Evolutionary conservation across 2,113 vertebrate genomes (phyloP).

Genomic region (Aspiorhynchus laticeps): DNA sequence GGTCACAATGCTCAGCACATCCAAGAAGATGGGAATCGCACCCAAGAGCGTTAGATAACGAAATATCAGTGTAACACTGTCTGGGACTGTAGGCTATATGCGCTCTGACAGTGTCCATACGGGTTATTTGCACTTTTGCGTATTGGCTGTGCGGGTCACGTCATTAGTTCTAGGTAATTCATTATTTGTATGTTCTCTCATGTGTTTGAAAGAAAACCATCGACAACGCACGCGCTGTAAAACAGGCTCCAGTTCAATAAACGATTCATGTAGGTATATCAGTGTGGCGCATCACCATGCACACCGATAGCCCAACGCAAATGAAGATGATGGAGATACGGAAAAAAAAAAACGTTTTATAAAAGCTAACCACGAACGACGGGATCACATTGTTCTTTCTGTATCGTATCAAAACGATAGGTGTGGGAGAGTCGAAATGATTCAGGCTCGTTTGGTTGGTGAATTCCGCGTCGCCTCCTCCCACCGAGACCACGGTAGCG

Average conservation of each 20-base stretch:
- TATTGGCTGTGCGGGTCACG: slow-evolving; percentile 36
- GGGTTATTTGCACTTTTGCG: slow-evolving; percentile 51
- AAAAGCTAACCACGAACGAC: slow-evolving; percentile 24
- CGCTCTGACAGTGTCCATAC: slow-evolving; percentile 34
- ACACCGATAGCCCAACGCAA: neutral
- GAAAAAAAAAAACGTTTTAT: neutral
- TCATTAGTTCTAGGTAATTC: slow-evolving; percentile 39
- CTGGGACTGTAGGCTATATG: slow-evolving; percentile 15
- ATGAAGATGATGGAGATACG: slow-evolving; percentile 1
- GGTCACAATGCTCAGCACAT: slow-evolving; percentile 6
- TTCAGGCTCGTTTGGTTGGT: slow-evolving; percentile 61
- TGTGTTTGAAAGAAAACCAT: slow-evolving; percentile 21
- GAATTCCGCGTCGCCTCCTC: slow-evolving; percentile 69
- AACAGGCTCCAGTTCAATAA: neutral
- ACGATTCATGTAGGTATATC: slow-evolving; percentile 29
- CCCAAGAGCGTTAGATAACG: slow-evolving; percentile 5
- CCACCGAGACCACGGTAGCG: slow-evolving; percentile 64
- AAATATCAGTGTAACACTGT: slow-evolving; percentile 25
- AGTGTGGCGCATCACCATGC: slow-evolving; percentile 44
- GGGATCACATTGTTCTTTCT: slow-evolving; percentile 30
- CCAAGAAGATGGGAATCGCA: slow-evolving; percentile 8
- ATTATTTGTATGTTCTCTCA: slow-evolving; percentile 41
- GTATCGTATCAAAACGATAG: neutral
- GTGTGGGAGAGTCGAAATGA: slow-evolving; percentile 52
- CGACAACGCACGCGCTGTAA: slow-evolving; percentile 13